Evolutionary conservation across 2,113 vertebrate genomes (phyloP).

Genomic region (Gobius niger): DNA sequence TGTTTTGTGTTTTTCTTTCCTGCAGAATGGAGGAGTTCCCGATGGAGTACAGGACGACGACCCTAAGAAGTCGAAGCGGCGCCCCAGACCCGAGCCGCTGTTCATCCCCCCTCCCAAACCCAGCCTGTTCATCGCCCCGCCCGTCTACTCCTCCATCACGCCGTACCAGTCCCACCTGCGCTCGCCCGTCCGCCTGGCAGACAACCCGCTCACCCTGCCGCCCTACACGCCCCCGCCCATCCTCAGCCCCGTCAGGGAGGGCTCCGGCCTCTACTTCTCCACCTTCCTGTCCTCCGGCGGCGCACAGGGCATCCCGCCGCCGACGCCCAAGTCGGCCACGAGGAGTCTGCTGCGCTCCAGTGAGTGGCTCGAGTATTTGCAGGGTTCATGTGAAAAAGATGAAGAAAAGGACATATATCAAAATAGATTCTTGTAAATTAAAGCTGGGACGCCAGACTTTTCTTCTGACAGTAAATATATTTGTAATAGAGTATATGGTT

Average conservation of each 20-base stretch:
- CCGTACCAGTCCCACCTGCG: conserved; percentile 96
- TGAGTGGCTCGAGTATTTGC: conserved; percentile 70
- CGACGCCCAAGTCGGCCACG: conserved; percentile 91
- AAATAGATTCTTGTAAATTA: no score
- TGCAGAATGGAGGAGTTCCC: conserved; percentile 66
- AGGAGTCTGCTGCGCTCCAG: conserved; percentile 93
- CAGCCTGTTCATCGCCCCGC: conserved; percentile 88
- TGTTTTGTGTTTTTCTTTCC: not conserved
- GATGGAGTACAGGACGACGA: conserved; percentile 81
- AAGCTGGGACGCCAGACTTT: no score
- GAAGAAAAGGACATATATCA: no score
- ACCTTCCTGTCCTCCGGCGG: conserved; percentile 84
- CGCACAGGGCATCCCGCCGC: conserved; percentile 80
- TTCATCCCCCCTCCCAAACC: conserved; percentile 97
- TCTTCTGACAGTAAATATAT: no score
- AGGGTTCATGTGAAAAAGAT: no score
- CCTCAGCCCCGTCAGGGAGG: conserved; percentile 95
- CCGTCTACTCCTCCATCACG: conserved; percentile 91
- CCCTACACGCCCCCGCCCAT: conserved; percentile 97
- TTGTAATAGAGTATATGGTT: no score
- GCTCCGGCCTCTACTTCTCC: conserved; percentile 96
- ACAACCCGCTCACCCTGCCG: conserved; percentile 89
- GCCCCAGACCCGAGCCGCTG: conserved; percentile 91
- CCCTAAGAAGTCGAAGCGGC: conserved; percentile 89
- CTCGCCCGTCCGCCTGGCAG: conserved; percentile 88